Evolutionary conservation across 2,888 invertebrate species (phyloP).

Genomic region (Taenaris catops): DNA sequence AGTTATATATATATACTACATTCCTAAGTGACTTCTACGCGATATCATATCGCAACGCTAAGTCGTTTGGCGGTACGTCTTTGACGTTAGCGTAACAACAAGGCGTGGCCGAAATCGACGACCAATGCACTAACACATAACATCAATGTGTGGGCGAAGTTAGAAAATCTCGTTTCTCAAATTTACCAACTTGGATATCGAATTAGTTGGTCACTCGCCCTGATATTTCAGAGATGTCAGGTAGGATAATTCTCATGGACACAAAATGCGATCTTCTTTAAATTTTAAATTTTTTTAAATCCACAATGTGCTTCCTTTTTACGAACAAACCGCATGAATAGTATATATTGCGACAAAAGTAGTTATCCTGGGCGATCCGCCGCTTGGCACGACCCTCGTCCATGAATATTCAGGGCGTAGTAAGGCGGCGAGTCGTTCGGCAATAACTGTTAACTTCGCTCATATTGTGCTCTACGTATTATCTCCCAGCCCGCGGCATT

Average conservation of each 20-base stretch:
- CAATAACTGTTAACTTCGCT: conserved; percentile 68
- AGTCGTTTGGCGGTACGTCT: too few relatives aligned
- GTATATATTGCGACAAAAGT: conserved; percentile 32
- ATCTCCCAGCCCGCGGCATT: conserved; percentile 39
- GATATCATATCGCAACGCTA: too few relatives aligned
- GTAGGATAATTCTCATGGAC: conserved; percentile 11
- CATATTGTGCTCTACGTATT: conserved; percentile 42
- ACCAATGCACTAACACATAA: too few relatives aligned
- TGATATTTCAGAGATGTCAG: too few relatives aligned
- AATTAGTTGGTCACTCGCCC: too few relatives aligned
- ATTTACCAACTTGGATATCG: too few relatives aligned
- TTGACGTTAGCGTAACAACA: too few relatives aligned
- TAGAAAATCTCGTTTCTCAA: too few relatives aligned
- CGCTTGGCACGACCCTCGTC: conserved; percentile 44
- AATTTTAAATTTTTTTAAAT: conserved; percentile 15
- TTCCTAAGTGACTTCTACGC: too few relatives aligned
- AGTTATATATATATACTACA: too few relatives aligned
- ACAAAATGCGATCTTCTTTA: conserved; percentile 9
- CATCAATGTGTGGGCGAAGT: too few relatives aligned
- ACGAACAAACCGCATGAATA: conserved; percentile 28
- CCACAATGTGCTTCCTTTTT: conserved; percentile 21
- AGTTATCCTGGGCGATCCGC: conserved; percentile 32
- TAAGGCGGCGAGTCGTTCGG: conserved; percentile 46
- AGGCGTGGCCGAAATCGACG: too few relatives aligned
- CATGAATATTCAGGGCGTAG: conserved; percentile 66